Evolutionary conservation across 2,113 vertebrate species (phyloP).

Genomic region (Toxotes chatareus): DNA sequence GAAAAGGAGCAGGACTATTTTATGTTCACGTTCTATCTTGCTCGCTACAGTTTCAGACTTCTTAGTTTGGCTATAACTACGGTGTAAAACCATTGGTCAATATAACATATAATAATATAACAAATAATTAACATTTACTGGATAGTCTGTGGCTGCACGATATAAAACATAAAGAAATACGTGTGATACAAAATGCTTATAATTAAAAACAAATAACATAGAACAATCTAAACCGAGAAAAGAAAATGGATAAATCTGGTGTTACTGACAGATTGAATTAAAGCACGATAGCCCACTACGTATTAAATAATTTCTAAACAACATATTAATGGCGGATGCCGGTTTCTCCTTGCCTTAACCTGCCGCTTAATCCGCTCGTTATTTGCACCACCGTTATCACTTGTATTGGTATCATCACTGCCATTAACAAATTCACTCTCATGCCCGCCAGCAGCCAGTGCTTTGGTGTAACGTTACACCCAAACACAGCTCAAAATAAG

Average conservation of each 20-base stretch:
- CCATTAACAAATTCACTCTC: slow-evolving; percentile 61
- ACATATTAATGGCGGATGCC: neutral
- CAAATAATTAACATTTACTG: neutral
- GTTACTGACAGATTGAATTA: neutral
- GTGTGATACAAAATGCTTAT: neutral
- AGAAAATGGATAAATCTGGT: neutral
- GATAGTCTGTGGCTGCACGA: neutral
- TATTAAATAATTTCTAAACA: neutral
- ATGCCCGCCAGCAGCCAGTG: slow-evolving; percentile 25
- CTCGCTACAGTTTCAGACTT: neutral
- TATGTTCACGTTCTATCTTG: neutral
- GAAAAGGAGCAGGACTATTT: neutral
- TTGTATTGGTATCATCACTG: slow-evolving; percentile 43
- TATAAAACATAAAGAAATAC: neutral
- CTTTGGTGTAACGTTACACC: slow-evolving; percentile 57
- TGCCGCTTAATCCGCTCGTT: slow-evolving; percentile 8
- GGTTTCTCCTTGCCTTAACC: neutral
- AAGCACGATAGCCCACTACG: neutral
- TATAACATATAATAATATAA: neutral
- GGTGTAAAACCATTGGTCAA: neutral
- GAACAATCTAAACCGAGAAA: neutral
- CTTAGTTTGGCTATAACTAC: neutral
- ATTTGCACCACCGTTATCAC: slow-evolving; percentile 63
- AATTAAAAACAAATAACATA: neutral
- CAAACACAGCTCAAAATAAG: slow-evolving; percentile 45